A percentile compares a stretch with the other conserved stretches of the same genome.
These are phyloP conservation scores for Lacanobia wlatinum DNA, from an alignment of 2,888 invertebrate genomes.

Conservation along the genomic window DNA sequence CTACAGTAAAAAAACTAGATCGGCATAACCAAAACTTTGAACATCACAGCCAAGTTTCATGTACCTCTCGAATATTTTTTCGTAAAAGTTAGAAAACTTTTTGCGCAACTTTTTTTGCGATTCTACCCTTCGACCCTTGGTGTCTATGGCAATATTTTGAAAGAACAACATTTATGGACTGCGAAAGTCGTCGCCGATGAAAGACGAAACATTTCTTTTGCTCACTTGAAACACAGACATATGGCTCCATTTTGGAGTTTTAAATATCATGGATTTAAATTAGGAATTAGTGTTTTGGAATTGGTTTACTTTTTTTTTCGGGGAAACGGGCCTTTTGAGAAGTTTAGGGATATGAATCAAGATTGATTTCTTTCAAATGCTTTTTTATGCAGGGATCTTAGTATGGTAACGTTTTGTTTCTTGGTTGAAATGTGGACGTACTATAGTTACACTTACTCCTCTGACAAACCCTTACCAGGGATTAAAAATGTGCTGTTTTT, in stretches of 20 bases:
- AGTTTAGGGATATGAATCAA: background rate
- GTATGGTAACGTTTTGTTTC: background rate
- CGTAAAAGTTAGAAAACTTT: slow-evolving; percentile 28
- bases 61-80: slow-evolving; percentile 35
- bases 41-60: slow-evolving; percentile 5
- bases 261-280: slow-evolving; percentile 58
- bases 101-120: slow-evolving; percentile 48
- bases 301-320: slow-evolving; percentile 45
- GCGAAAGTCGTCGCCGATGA: slow-evolving; percentile 76
- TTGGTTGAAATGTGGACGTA: too few relatives aligned
- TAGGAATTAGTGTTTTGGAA: slow-evolving; percentile 48
- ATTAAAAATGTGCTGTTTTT: too few relatives aligned
- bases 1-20: background rate
- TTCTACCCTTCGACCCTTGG: slow-evolving; percentile 37
- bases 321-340: background rate
- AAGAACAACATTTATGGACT: slow-evolving; percentile 84
- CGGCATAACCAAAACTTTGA: slow-evolving; percentile 38
- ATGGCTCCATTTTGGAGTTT: slow-evolving; percentile 45
- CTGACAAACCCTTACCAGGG: too few relatives aligned
- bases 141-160: slow-evolving; percentile 81
- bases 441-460: too few relatives aligned
- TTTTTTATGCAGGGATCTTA: background rate
- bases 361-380: slow-evolving; percentile 11
- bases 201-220: slow-evolving; percentile 68
- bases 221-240: slow-evolving; percentile 61